Base-by-base conservation (phyloP, 2,797 vertebrate genomes). In the Diglossa cyanea region DNA sequence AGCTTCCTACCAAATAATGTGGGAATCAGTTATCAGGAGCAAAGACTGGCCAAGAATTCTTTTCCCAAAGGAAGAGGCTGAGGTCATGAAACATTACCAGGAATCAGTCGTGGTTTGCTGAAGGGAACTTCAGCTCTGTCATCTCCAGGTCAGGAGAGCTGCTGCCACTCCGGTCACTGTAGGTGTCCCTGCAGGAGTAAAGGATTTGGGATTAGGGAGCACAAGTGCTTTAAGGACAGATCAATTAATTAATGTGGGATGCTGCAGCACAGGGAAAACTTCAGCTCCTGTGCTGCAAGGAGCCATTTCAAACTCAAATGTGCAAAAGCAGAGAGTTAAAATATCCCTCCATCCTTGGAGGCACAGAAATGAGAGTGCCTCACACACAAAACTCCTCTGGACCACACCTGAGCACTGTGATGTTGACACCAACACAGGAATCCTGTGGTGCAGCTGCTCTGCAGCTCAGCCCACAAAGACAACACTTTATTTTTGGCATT, bases 131-230 rank as follows among this genome's bases (percentile, higher is more conserved):
- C 68, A 99, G 95, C 85, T 99, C 98, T 1, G 98, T 97, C 47
- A 99, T 98, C 91, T 99, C 99, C 4, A 97, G 96, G 81, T 99
- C 99, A 3, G 99, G 99, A 7, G 99, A 99, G 95, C 99, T 99
- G 97, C 98, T 98, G 86, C 98, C 98, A 10, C 99, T 99, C 80
- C 98, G 93, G 88, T 99, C 98, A 3, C 99, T 99, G 97, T 99
- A 99, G 9, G 98, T 99, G 96, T 99, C 99, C 97, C 99, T 99
- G 98, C 17, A 76, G 76, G 80, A 63, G 53, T 10, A 35, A 94
- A 51, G 91, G 3, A 26, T 51, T 5, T 62, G 42, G 51, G 17
- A 33, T 84, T 9, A 82, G 1, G 4, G 50, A 67, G 75, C n/a
- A 58, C 28, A 20, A 25, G 31, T 2, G 24, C 44, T 63, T 48